phyloP scores from a whole-genome alignment of 2,888 invertebrate species.

The Dryadula phaetusa region DNA sequence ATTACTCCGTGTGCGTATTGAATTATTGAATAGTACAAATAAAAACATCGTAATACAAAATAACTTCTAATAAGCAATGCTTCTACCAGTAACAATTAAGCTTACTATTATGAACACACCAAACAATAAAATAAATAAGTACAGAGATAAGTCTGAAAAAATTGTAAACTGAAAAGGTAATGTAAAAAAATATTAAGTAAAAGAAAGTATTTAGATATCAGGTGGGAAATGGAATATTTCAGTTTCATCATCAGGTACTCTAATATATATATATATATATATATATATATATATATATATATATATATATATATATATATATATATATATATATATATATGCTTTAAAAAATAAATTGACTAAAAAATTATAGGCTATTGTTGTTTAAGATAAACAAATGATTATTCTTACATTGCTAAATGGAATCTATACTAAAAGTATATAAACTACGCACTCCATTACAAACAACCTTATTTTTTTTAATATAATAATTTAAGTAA shows the following conservation, averaged over 20 bases:
- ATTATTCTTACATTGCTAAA: conserved; percentile 12
- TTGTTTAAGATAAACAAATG: conserved; percentile 18
- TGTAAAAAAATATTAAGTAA: conserved; percentile 15
- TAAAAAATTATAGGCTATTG: conserved; percentile 16
- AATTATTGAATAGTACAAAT: neutral
- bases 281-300: neutral
- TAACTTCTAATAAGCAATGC: neutral
- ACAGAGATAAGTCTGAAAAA: neutral
- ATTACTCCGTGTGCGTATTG: neutral
- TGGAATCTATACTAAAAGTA: conserved; percentile 13
- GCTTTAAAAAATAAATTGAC: conserved; percentile 17
- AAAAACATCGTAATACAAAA: neutral
- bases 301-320: neutral
- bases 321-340: neutral
- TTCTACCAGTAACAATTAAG: neutral
- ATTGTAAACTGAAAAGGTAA: neutral
- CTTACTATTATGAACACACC: conserved; percentile 10
- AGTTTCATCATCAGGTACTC: conserved; percentile 64
- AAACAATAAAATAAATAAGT: neutral
- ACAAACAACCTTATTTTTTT: conserved; percentile 5
- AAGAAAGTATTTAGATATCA: conserved; percentile 18
- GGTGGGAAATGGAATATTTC: conserved; percentile 65
- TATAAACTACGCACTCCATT: conserved; percentile 15
- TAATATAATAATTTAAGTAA: conserved; percentile 7
- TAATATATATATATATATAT: conserved; percentile 17